These are phyloP conservation scores for Lerista edwardsae DNA, from an alignment of 2,797 vertebrate genomes.

Conservation along the genomic window DNA sequence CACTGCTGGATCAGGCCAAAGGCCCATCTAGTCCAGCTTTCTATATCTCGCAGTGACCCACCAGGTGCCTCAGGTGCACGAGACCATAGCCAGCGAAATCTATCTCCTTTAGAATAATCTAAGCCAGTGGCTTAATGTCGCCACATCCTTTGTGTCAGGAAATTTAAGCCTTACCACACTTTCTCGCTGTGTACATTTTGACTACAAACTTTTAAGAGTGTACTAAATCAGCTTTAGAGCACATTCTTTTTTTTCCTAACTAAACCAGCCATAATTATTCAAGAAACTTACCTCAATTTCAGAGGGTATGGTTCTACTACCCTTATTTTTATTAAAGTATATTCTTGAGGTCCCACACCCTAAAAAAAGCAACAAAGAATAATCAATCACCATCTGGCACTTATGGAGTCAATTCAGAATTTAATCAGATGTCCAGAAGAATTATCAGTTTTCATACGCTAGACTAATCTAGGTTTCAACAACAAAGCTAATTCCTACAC, in stretches of 20 bases:
- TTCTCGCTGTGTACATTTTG: neutral
- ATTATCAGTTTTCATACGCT: neutral
- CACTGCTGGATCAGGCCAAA: too few species aligned
- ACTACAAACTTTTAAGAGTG: neutral
- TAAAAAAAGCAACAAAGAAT: slow-evolving; percentile 62
- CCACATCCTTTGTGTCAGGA: neutral
- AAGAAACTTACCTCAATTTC: slow-evolving; percentile 86
- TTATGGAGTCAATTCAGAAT: neutral
- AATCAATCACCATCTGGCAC: slow-evolving; percentile 7
- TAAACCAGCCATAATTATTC: neutral
- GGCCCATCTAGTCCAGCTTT: too few species aligned
- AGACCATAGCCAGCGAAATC: neutral
- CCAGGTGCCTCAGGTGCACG: too few species aligned
- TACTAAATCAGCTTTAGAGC: neutral
- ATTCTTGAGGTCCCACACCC: slow-evolving; percentile 98
- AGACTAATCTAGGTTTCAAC: neutral
- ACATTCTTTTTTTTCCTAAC: neutral
- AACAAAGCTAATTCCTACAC: neutral
- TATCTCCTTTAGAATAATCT: neutral
- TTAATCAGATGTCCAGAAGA: neutral
- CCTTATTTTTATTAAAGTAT: slow-evolving; percentile 96
- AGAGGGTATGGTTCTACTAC: slow-evolving; percentile 90
- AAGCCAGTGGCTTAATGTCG: neutral
- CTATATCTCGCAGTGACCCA: too few species aligned
- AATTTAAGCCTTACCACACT: neutral